Conservation (phyloP, 2,888 invertebrate genomes). For the Agapostemon virescens region DNA sequence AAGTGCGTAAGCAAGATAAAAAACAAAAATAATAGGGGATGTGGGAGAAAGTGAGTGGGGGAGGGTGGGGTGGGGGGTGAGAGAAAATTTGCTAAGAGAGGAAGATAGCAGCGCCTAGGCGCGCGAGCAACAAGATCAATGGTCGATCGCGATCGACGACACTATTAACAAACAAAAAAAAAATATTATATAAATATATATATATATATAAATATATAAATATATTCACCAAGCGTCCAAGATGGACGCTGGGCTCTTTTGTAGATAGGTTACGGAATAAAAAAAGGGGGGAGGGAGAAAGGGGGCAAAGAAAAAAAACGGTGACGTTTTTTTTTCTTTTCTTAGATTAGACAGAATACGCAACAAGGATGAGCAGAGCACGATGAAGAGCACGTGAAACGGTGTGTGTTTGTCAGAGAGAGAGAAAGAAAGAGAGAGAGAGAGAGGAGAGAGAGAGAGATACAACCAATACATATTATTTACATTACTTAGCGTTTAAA, state of each 20-base stretch:
- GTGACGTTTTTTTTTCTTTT: constrained; percentile 61
- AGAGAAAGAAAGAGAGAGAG: constrained; percentile 47
- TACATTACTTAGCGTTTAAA: constrained; percentile 76
- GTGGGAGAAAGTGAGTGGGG: not conserved
- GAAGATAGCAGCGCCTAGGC: not conserved
- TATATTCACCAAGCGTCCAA: constrained; percentile 44
- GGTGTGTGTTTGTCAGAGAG: constrained; percentile 48
- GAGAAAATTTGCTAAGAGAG: not conserved
- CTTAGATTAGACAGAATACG: constrained; percentile 64
- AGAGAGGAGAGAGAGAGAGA: constrained; percentile 54
- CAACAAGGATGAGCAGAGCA: constrained; percentile 54
- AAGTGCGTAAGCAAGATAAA: not conserved
- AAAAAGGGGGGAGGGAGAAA: not conserved
- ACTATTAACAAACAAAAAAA: constrained; percentile 42
- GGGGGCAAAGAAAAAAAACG: not conserved
- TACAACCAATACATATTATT: constrained; percentile 76
- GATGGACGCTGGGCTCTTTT: constrained; percentile 57
- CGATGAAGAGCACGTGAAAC: constrained; percentile 2
- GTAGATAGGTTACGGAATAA: constrained; percentile 62
- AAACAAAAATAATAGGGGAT: not conserved
- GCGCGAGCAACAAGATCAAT: constrained; percentile 65
- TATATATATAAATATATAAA: constrained; percentile 58
- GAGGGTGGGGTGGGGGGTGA: not conserved
- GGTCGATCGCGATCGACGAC: constrained; percentile 39
- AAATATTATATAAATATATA: constrained; percentile 60